phyloP scores from a whole-genome alignment of 2,888 invertebrate genomes.

The Blastobasis lacticolella region DNA sequence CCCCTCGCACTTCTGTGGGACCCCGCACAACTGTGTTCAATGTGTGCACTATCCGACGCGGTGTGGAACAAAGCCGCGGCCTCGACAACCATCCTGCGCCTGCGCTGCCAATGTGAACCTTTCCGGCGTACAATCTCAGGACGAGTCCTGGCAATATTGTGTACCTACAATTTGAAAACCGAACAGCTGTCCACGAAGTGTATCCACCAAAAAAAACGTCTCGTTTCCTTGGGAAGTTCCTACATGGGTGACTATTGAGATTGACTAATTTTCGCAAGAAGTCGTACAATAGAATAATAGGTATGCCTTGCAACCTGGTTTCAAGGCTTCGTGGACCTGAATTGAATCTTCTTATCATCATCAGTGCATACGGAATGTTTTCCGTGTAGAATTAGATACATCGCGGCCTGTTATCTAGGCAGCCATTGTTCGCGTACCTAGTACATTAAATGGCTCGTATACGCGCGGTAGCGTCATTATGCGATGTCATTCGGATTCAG shows the following conservation, averaged over 20 bases:
- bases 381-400: slow-evolving; percentile 29
- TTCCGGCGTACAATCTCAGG: too few species aligned
- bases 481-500: slow-evolving; percentile 34
- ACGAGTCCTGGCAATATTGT: too few species aligned
- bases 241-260: too few species aligned
- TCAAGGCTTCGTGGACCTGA: background rate
- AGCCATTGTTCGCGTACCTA: slow-evolving; percentile 26
- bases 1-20: slow-evolving; percentile 22
- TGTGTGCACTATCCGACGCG: slow-evolving; percentile 30
- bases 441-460: slow-evolving; percentile 16
- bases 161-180: slow-evolving; percentile 2
- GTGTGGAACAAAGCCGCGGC: slow-evolving; percentile 40
- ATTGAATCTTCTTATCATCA: slow-evolving; percentile 6
- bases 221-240: too few species aligned
- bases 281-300: slow-evolving; percentile 8
- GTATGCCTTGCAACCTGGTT: too few species aligned
- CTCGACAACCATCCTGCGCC: slow-evolving; percentile 21
- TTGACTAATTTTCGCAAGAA: too few species aligned
- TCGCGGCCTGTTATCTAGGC: slow-evolving; percentile 27
- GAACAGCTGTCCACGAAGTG: slow-evolving; percentile 25
- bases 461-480: slow-evolving; percentile 38
- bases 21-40: slow-evolving; percentile 20
- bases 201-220: too few species aligned
- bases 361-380: slow-evolving; percentile 2
- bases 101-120: too few species aligned